Evolutionary conservation across 2,113 vertebrate genomes (phyloP), one percentile per base, ranked within the genome.

Genomic region (Pitta sordida): DNA sequence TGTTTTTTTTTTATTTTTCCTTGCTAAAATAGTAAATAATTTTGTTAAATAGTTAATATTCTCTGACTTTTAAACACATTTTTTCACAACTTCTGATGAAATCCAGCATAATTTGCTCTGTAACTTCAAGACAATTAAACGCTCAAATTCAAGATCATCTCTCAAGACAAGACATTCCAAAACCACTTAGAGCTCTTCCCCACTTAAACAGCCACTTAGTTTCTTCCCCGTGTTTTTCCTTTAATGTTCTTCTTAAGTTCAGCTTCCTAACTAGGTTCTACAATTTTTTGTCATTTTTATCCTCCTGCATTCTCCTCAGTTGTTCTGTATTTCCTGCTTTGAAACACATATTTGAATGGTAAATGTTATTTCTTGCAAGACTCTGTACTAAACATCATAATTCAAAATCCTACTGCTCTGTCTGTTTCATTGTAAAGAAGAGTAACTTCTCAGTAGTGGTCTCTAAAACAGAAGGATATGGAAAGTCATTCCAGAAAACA

Each of bases 151-250:
- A 82, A 82, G 70, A 75, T 60, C 71, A 79, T 36, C 9, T 85
- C 56, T 59, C 48, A 91, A 78, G 87, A 91, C 43, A 93, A 60
- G 62, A 68, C 60, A 6, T 80, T 95, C 58, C 88, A 91, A 94
- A 91, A 19, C 62, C 83, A 85, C 60, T 83, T 83, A 64, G 85
- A 94, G 84, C 14, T 56, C 48, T 64, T 27, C 24, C 58, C 3
- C 13, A 83, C 27, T 88, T 16, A 63, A 75, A 39, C 30, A 79
- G 26, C 9, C 36, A 43, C 34, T 53, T 39, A 53, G 14, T 58
- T 83, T 83, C 20, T 30, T 74, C 60, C 15, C 41, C 44, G 23
- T 68, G 10, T 39, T 84, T 74, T 30, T 73, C 16, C n/a, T 86
- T 87, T 75, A 43, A 84, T 75, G 36, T 48, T 20, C 43, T 75